These are phyloP conservation scores for Himalopsyche kuldschensis DNA, from an alignment of 2,888 invertebrate species.

Conservation along the genomic window DNA sequence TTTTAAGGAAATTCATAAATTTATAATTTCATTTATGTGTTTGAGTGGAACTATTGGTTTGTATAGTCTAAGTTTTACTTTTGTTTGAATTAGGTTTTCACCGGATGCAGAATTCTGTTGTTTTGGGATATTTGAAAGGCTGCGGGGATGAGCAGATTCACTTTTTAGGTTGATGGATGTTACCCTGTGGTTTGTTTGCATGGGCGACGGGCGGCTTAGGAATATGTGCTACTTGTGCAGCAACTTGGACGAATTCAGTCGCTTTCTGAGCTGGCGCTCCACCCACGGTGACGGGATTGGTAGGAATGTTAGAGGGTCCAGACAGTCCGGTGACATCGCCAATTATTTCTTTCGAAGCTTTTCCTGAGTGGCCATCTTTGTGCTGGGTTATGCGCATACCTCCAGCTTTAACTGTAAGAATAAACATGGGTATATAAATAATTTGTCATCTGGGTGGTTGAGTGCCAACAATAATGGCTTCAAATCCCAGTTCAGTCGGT, in stretches of 20 bases:
- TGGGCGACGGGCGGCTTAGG: conserved; percentile 71
- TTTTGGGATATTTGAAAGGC: not conserved
- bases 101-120: not conserved
- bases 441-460: no score
- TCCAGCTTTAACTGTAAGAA: conserved; percentile 78
- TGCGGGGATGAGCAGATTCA: conserved; percentile 51
- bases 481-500: no score
- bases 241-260: conserved; percentile 86
- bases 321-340: conserved; percentile 75
- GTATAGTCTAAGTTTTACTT: not conserved
- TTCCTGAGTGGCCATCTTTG: conserved; percentile 68
- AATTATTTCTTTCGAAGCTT: conserved; percentile 64
- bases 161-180: conserved; percentile 89
- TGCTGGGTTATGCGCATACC: conserved; percentile 92
- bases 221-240: conserved; percentile 81
- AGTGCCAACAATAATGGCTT: no score
- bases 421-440: no score
- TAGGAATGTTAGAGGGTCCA: conserved; percentile 73
- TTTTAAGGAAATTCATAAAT: no score
- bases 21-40: no score
- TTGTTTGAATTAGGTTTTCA: not conserved
- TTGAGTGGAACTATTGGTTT: not conserved
- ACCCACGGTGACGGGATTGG: conserved; percentile 73
- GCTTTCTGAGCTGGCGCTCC: conserved; percentile 82
- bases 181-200: conserved; percentile 63